phyloP scores from a whole-genome alignment of 2,797 vertebrate genomes.

The Myoxocephalus aenaeus region DNA sequence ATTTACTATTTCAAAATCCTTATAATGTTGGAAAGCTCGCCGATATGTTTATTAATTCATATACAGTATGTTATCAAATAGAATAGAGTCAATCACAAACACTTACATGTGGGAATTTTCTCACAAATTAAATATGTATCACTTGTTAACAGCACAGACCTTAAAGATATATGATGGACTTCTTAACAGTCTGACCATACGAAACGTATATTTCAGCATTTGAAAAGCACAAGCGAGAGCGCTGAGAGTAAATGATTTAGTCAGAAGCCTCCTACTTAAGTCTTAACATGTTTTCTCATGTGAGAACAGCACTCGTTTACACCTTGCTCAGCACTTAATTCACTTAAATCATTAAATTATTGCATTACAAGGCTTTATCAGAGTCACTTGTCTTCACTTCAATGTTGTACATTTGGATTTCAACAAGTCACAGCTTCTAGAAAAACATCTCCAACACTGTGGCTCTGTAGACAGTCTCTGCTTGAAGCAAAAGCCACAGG shows the following conservation, averaged over 20 bases:
- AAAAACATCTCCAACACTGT: constrained; percentile 59
- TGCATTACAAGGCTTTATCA: constrained; percentile 77
- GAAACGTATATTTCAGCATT: constrained; percentile 23
- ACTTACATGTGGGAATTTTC: background rate
- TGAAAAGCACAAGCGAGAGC: constrained; percentile 17
- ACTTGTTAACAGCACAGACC: background rate
- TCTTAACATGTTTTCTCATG: constrained; percentile 27
- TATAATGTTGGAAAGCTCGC: background rate
- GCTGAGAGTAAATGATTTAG: constrained; percentile 47
- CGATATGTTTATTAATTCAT: background rate
- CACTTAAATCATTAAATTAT: constrained; percentile 63
- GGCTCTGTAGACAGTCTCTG: constrained; percentile 31
- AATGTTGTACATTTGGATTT: constrained; percentile 61
- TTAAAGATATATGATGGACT: background rate
- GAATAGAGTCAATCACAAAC: background rate
- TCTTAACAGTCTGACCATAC: constrained; percentile 1
- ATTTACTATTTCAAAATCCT: background rate
- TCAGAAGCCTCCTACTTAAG: constrained; percentile 40
- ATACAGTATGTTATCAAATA: background rate
- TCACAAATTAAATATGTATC: background rate
- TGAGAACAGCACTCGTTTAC: constrained; percentile 49
- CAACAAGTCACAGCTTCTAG: constrained; percentile 64
- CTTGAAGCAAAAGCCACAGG: constrained; percentile 43
- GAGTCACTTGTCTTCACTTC: constrained; percentile 79
- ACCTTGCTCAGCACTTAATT: constrained; percentile 60